Evolutionary conservation across 30 jellyfish, hydroid and myxozoan species (phyloP).

Genomic region (Turritopsis rubra): DNA sequence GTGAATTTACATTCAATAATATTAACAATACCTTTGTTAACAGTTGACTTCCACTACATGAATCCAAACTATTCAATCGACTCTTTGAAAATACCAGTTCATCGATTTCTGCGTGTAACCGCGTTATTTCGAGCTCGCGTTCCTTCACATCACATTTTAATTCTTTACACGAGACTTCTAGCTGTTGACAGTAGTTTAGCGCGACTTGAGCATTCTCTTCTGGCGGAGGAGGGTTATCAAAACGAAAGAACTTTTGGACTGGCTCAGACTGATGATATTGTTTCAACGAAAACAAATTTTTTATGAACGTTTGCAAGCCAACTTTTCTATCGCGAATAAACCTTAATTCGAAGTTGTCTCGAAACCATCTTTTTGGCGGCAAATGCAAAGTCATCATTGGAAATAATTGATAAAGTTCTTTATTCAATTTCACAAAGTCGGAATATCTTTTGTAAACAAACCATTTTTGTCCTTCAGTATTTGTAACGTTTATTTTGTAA

Average conservation of each 20-base stretch:
- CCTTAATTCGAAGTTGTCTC: slow-evolving; percentile 42
- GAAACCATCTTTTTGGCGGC: slow-evolving; percentile 80
- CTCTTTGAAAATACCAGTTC: not conserved
- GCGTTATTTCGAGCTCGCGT: slow-evolving; percentile 33
- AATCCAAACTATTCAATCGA: not conserved
- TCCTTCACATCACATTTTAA: slow-evolving; percentile 44
- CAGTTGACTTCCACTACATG: not conserved
- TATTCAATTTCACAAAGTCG: slow-evolving; percentile 72
- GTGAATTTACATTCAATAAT: not conserved
- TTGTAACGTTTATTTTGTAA: slow-evolving; percentile 62
- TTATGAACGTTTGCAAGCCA: slow-evolving; percentile 65
- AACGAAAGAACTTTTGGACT: slow-evolving; percentile 57
- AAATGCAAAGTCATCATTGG: slow-evolving; percentile 56
- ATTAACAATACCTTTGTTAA: not conserved
- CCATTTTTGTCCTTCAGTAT: slow-evolving; percentile 58
- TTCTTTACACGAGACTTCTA: slow-evolving; percentile 31
- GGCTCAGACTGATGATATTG: slow-evolving; percentile 36
- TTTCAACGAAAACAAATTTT: slow-evolving; percentile 45
- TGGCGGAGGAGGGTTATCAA: slow-evolving; percentile 91
- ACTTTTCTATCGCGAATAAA: slow-evolving; percentile 53
- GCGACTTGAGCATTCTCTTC: slow-evolving; percentile 30
- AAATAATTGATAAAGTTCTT: slow-evolving; percentile 43
- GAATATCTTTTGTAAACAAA: slow-evolving; percentile 73
- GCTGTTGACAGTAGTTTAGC: slow-evolving; percentile 36
- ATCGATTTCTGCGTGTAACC: slow-evolving; percentile 1